A percentile compares a stretch with the other conserved stretches of the same genome.
These are phyloP conservation scores for Helleia helle DNA, from an alignment of 2,888 invertebrate species.

Conservation along the genomic window DNA sequence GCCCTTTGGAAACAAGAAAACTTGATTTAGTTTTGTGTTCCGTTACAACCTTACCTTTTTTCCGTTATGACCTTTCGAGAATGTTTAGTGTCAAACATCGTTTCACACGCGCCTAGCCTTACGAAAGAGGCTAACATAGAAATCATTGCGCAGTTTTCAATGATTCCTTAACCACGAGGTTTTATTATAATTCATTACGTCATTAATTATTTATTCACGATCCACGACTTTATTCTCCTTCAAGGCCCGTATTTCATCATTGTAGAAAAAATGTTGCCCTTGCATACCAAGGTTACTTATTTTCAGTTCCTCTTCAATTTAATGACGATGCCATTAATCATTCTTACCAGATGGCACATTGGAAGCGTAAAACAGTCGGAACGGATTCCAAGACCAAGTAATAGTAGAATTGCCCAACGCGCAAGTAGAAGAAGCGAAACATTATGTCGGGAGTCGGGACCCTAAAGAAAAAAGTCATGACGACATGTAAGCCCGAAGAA, in stretches of 20 bases:
- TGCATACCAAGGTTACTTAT: too few species aligned
- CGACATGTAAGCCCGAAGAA: too few species aligned
- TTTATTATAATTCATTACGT: slow-evolving; percentile 1
- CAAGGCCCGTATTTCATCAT: slow-evolving; percentile 3
- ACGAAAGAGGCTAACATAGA: too few species aligned
- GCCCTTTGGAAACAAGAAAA: too few species aligned
- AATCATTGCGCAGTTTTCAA: neutral
- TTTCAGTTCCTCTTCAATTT: neutral
- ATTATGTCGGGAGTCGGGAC: too few species aligned
- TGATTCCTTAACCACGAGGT: neutral
- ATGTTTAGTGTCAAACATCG: neutral
- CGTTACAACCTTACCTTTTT: too few species aligned
- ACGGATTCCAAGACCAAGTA: too few species aligned
- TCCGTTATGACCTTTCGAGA: neutral
- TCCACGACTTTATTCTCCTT: neutral
- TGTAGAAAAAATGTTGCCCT: neutral
- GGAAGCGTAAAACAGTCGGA: too few species aligned
- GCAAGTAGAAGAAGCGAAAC: too few species aligned
- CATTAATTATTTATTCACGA: slow-evolving; percentile 7
- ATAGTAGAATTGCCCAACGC: too few species aligned
- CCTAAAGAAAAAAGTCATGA: too few species aligned
- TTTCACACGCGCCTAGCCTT: neutral
- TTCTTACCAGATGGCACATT: neutral
- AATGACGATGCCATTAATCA: neutral
- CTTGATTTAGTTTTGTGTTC: too few species aligned